Conservation (phyloP, 2,797 vertebrate species). For the Scarus forsteni region DNA sequence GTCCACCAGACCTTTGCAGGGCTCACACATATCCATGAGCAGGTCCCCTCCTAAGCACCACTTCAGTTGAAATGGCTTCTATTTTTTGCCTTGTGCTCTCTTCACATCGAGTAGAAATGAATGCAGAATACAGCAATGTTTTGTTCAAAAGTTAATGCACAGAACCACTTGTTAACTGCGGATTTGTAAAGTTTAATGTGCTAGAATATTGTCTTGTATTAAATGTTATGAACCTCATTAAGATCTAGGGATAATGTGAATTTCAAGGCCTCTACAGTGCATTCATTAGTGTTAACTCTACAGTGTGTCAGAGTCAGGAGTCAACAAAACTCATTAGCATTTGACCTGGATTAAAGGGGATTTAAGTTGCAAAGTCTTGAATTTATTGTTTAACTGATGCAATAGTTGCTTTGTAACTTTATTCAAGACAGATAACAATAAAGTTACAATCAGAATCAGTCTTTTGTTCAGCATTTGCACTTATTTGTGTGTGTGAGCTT, state of each 20-base stretch:
- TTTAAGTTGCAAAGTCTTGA: conserved; percentile 17
- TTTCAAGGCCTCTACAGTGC: conserved; percentile 7
- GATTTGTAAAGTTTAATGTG: background rate
- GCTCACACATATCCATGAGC: no score
- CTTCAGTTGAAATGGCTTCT: no score
- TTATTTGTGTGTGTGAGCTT: conserved; percentile 6
- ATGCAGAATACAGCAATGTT: background rate
- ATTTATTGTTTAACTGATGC: conserved; percentile 13
- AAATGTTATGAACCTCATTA: background rate
- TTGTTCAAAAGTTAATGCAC: background rate
- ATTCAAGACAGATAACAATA: background rate
- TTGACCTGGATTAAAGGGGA: conserved; percentile 37
- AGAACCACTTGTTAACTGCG: background rate
- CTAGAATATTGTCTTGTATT: background rate
- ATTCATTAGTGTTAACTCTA: conserved; percentile 5
- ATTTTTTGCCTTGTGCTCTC: no score
- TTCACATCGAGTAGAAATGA: background rate
- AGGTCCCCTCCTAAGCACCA: no score
- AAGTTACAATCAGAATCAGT: background rate
- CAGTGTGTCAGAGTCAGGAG: conserved; percentile 1
- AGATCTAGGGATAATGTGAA: background rate
- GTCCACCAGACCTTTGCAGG: no score
- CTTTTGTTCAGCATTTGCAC: background rate
- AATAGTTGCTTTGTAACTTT: conserved; percentile 13
- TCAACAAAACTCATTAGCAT: conserved; percentile 26